Evolutionary conservation across 2,797 vertebrate species (phyloP).

Genomic region (Mus caroli): DNA sequence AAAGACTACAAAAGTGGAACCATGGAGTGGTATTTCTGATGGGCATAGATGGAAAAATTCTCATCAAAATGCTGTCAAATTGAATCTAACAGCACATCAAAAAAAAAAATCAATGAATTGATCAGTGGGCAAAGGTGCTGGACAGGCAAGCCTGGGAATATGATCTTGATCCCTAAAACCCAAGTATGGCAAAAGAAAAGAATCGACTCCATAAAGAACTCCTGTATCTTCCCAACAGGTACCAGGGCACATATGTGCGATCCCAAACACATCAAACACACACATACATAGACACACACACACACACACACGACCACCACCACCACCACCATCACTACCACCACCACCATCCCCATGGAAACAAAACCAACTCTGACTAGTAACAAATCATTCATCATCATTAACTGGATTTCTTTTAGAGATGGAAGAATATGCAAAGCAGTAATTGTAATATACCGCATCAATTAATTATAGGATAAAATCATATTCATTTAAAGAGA

Average conservation of each 20-base stretch:
- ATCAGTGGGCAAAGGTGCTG: background rate
- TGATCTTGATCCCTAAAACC: background rate
- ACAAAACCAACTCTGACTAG: background rate
- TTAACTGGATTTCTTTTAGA: background rate
- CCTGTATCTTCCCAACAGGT: background rate
- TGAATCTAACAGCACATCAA: background rate
- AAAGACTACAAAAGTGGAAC: background rate
- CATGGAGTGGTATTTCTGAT: background rate
- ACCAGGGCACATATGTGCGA: background rate
- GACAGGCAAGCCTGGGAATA: no score
- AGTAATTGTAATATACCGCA: background rate
- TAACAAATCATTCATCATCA: background rate
- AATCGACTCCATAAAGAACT: background rate
- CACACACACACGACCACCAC: background rate
- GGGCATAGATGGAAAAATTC: background rate
- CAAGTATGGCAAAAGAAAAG: background rate
- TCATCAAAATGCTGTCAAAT: background rate
- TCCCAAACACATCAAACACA: background rate
- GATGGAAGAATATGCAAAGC: background rate
- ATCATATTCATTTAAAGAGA: background rate
- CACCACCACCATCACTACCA: background rate
- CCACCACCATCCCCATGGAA: background rate
- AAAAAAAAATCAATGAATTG: background rate
- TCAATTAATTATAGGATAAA: background rate
- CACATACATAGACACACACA: no score